Evolutionary conservation across 2,113 vertebrate species (phyloP).

Genomic region (Daboia siamensis): DNA sequence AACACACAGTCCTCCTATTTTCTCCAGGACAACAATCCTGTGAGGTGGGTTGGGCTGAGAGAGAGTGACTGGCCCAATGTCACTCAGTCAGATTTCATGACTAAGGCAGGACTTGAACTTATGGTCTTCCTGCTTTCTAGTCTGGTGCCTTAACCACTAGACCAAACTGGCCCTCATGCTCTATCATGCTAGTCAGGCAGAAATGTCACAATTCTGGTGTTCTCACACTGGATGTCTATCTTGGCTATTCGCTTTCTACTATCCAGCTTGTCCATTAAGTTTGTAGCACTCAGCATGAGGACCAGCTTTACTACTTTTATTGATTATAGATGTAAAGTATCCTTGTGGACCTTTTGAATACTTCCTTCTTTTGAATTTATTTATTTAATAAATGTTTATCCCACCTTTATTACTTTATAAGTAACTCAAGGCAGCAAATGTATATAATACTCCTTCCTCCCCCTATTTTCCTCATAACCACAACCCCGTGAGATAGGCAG

Average conservation of each 20-base stretch:
- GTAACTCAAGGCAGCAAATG: background rate
- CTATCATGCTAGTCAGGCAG: background rate
- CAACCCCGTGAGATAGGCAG: background rate
- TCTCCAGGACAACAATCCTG: background rate
- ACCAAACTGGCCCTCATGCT: background rate
- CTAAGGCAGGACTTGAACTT: background rate
- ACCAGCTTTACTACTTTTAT: background rate
- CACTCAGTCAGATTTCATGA: background rate
- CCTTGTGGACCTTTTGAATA: background rate
- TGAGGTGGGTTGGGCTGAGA: background rate
- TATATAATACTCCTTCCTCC: background rate
- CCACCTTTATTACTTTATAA: background rate
- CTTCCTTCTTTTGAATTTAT: background rate
- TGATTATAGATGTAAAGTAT: background rate
- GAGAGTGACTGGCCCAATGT: background rate
- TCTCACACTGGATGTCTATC: background rate
- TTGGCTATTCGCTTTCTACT: background rate
- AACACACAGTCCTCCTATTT: background rate
- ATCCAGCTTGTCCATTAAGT: background rate
- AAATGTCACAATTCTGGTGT: background rate
- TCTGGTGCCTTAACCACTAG: background rate
- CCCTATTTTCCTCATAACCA: background rate
- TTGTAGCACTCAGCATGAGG: background rate
- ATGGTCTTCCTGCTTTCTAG: background rate
- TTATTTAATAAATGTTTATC: background rate